A percentile compares a stretch with the other conserved stretches of the same genome.
Evolutionary conservation across 1,140 invertebrate species (phyloP).

Genomic region (Rhynchophorus ferrugineus): DNA sequence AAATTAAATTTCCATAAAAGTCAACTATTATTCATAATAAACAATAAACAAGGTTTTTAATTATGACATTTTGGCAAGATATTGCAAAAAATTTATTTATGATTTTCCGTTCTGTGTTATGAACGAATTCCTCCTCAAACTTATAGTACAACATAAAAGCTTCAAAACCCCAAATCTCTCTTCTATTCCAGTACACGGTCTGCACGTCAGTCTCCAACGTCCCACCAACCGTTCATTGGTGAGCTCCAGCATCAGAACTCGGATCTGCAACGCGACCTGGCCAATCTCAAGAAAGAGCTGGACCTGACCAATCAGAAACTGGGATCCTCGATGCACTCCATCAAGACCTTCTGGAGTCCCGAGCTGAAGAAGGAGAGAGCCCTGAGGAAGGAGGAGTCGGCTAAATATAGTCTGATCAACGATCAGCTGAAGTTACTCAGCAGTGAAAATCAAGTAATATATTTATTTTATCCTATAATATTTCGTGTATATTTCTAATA

Average conservation of each 20-base stretch:
- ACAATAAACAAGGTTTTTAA: no score
- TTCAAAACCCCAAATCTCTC: no score
- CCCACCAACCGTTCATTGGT: constrained; percentile 61
- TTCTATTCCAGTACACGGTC: constrained; percentile 42
- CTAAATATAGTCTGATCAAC: constrained; percentile 93
- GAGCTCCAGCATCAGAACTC: constrained; percentile 92
- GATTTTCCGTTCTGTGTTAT: no score
- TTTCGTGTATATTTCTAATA: no score
- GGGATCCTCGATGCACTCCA: constrained; percentile 97
- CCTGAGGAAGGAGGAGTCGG: constrained; percentile 93
- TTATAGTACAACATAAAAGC: no score
- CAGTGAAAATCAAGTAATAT: constrained; percentile 90
- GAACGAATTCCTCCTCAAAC: no score
- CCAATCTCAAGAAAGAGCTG: constrained; percentile 92
- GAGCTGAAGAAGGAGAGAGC: constrained; percentile 97
- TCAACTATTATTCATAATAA: no score
- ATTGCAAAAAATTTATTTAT: no score
- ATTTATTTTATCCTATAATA: no score
- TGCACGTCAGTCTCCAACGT: constrained; percentile 65
- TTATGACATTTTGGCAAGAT: no score
- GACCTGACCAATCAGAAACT: constrained; percentile 97
- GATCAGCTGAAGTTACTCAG: constrained; percentile 95
- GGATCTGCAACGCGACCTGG: constrained; percentile 91
- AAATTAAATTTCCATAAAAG: no score
- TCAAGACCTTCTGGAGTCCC: constrained; percentile 99